Percentiles rank a stretch among this genome's conserved stretches.
Evolutionary conservation across 2,888 invertebrate species (phyloP).

Genomic region (Aspidiotus rigidus): DNA sequence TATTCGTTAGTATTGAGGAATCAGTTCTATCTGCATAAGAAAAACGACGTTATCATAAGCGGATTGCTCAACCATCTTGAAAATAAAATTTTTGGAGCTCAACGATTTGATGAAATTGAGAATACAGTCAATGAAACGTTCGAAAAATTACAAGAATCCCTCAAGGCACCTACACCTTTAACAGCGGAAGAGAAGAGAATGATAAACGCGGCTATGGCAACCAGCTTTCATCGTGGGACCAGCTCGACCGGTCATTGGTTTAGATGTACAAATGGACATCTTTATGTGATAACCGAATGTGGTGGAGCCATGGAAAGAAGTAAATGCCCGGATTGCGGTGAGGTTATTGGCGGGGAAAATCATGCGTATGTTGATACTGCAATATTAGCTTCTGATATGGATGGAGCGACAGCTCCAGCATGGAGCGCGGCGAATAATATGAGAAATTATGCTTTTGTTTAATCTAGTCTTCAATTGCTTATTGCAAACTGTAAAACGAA

Average conservation of each 20-base stretch:
- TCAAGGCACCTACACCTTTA: constrained; percentile 40
- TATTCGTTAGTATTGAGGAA: background rate
- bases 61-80: constrained; percentile 24
- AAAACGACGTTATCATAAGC: constrained; percentile 6
- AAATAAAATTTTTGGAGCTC: no score
- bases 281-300: constrained; percentile 57
- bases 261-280: constrained; percentile 61
- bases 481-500: no score
- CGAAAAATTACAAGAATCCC: constrained; percentile 35
- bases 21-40: background rate
- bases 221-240: constrained; percentile 41
- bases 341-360: constrained; percentile 48
- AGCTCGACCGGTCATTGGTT: constrained; percentile 55
- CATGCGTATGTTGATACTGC: constrained; percentile 48
- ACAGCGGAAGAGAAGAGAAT: constrained; percentile 46
- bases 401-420: constrained; percentile 47
- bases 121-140: constrained; percentile 35
- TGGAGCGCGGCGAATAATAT: constrained; percentile 43
- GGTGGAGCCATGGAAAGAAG: constrained; percentile 53
- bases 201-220: constrained; percentile 42
- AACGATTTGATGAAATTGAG: constrained; percentile 37
- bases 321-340: constrained; percentile 52
- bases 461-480: no score
- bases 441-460: no score
- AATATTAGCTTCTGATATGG: constrained; percentile 48